Conservation (phyloP, 2,888 invertebrate species). For the Sinelater perroti region DNA sequence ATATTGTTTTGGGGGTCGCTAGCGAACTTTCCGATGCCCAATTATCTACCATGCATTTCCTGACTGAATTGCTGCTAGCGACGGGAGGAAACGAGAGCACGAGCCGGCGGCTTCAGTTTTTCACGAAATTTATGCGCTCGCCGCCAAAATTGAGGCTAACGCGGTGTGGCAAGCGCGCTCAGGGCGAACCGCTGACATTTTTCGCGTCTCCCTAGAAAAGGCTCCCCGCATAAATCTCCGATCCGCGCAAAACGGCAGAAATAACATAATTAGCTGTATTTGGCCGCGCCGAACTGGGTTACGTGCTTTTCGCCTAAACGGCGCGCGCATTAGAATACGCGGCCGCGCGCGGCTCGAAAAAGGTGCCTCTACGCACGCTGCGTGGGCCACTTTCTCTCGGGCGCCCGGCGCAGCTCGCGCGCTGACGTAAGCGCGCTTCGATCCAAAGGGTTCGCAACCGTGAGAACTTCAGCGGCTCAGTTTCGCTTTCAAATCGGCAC, state of each 20-base stretch:
- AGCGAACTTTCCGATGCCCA: too few species aligned
- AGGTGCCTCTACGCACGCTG: slow-evolving; percentile 30
- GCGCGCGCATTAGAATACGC: slow-evolving; percentile 32
- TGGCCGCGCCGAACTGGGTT: slow-evolving; percentile 22
- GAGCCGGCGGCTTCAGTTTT: too few species aligned
- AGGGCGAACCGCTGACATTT: slow-evolving; percentile 22
- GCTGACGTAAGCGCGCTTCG: slow-evolving; percentile 30
- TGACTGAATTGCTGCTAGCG: too few species aligned
- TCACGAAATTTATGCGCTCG: too few species aligned
- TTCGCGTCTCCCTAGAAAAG: background rate
- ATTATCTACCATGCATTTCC: too few species aligned
- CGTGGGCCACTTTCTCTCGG: slow-evolving; percentile 32
- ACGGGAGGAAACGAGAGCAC: too few species aligned
- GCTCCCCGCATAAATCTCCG: background rate
- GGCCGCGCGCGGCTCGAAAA: slow-evolving; percentile 23
- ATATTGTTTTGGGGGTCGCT: too few species aligned
- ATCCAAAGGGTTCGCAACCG: slow-evolving; percentile 37
- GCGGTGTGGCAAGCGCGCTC: slow-evolving; percentile 11
- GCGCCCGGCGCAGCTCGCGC: slow-evolving; percentile 18
- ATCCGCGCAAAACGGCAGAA: slow-evolving; percentile 5
- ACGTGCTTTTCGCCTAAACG: slow-evolving; percentile 23
- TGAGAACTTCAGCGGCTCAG: slow-evolving; percentile 37
- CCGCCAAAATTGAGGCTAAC: slow-evolving; percentile 21
- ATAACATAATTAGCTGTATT: slow-evolving; percentile 18
- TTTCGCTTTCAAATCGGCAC: slow-evolving; percentile 39